Evolutionary conservation across 2,797 vertebrate species (phyloP), one percentile per base, ranked within the genome.

Genomic region (Adelosebastes latens): DNA sequence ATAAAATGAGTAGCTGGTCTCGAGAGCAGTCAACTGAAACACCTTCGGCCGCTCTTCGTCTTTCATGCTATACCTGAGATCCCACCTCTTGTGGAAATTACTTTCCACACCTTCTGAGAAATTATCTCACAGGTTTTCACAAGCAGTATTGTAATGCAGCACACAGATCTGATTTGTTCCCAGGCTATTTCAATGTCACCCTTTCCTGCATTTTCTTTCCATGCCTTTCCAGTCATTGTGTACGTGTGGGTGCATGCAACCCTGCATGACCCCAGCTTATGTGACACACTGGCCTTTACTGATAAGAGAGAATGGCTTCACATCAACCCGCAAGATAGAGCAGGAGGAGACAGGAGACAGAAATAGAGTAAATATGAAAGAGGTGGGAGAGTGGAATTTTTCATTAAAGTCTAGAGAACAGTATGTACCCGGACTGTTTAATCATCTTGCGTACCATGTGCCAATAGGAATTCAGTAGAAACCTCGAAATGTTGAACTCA

Each of bases 251-350:
- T 70, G 29, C 6, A 32, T 24, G 75, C 80, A 81, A 24, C 31
- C 5, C 14, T 79, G 71, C 74, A 52, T 82, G 75, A 84, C 67
- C 77, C 16, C 53, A 53, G 77, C 22, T 31, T 80, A 72, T 72
- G 79, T 65, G 75, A 79, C 72, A 83, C 56, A 67, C 58, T 77
- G 73, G 82, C 75, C 80, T 83, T 62, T 58, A 29, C 75, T 71
- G 80, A 81, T 90, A 85, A 88, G 55, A 73, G 18, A 49, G 69
- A 85, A 71, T 67, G 46, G 62, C 72, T 85, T 81, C 62, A 77
- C 68, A 80, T 77, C 72, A 66, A 56, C 31, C 71, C 49, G 53
- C 62, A 39, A 64, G 72, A 85, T 72, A 65, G 63, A 86, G 61
- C 27, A 61, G 67, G 46, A 75, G 60, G n/a, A 69, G 63, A 53